Evolutionary conservation across 2,113 vertebrate species (phyloP).

Genomic region (Otocyon megalotis): DNA sequence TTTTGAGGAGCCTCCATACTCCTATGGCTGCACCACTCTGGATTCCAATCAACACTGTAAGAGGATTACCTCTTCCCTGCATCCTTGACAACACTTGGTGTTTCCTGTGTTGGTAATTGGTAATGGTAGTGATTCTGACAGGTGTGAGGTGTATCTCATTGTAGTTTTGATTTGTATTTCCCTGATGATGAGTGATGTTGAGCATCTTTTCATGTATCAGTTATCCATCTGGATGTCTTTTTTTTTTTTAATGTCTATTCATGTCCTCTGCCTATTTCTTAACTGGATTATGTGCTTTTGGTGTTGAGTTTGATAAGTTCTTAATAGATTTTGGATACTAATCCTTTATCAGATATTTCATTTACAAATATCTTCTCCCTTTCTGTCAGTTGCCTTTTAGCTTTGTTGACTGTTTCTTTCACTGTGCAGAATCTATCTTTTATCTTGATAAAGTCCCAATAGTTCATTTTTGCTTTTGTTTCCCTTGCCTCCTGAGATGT

Average conservation of each 20-base stretch:
- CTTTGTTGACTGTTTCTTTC: background rate
- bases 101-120: background rate
- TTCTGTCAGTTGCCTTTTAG: background rate
- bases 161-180: background rate
- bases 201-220: background rate
- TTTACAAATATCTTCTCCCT: background rate
- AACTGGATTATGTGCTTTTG: background rate
- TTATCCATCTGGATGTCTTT: background rate
- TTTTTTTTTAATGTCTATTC: background rate
- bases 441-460: background rate
- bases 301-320: background rate
- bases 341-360: background rate
- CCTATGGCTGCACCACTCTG: background rate
- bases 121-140: background rate
- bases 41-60: background rate
- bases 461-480: background rate
- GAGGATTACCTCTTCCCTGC: background rate
- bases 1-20: background rate
- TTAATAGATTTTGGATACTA: background rate
- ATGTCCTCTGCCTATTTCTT: background rate
- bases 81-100: background rate
- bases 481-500: background rate
- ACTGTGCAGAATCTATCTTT: background rate
- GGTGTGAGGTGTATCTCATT: background rate
- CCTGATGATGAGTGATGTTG: background rate